Evolutionary conservation across 2,888 invertebrate genomes (phyloP).

Genomic region (Zygaena filipendulae): DNA sequence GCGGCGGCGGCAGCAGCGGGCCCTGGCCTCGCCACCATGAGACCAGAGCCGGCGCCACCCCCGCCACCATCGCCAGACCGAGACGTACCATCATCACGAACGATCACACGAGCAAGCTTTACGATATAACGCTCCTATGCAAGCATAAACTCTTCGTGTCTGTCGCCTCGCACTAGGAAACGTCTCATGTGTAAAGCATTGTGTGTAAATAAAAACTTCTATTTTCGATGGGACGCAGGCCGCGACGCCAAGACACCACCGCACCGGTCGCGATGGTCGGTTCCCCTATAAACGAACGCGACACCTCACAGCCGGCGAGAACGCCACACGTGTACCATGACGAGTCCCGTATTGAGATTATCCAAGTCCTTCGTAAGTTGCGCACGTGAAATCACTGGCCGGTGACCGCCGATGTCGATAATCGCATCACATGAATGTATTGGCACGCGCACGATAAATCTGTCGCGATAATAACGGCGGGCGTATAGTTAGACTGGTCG

Average conservation of each 20-base stretch:
- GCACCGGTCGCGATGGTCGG: background rate
- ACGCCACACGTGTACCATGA: too few relatives aligned
- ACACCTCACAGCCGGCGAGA: too few relatives aligned
- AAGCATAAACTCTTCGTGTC: constrained; percentile 14
- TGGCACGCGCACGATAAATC: too few relatives aligned
- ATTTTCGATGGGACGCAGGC: constrained; percentile 32
- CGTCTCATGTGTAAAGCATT: constrained; percentile 24
- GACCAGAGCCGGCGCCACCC: constrained; percentile 59
- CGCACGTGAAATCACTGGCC: too few relatives aligned
- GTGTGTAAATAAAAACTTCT: constrained; percentile 48
- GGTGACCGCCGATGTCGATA: too few relatives aligned
- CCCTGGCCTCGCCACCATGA: constrained; percentile 59
- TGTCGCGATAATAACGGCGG: too few relatives aligned
- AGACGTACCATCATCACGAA: constrained; percentile 45
- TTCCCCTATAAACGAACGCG: too few relatives aligned
- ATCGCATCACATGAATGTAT: too few relatives aligned
- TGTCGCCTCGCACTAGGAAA: constrained; percentile 25
- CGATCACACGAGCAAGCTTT: background rate
- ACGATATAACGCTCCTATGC: constrained; percentile 16
- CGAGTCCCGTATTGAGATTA: too few relatives aligned
- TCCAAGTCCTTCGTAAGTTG: too few relatives aligned
- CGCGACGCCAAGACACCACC: background rate
- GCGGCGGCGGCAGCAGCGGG: constrained; percentile 30
- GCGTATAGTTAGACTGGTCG: too few relatives aligned
- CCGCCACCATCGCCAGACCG: constrained; percentile 61